phyloP scores from a whole-genome alignment of 2,113 vertebrate genomes.

The Setophaga kirtlandii region DNA sequence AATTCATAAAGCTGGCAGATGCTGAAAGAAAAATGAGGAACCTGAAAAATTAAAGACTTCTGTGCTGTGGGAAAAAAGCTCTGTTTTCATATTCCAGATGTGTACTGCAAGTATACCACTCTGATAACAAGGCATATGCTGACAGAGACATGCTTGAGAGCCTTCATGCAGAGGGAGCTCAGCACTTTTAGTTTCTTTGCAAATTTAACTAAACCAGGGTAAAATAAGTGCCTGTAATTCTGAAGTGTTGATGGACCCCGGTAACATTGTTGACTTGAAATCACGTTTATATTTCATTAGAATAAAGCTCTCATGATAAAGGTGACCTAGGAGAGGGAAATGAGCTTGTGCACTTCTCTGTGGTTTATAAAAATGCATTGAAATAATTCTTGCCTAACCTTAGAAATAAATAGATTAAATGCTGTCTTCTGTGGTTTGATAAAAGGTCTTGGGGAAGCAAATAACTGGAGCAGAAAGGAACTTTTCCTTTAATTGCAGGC shows the following conservation, averaged over 20 bases:
- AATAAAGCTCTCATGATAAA: not conserved
- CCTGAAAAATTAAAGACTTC: not conserved
- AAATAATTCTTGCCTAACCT: not conserved
- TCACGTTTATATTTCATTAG: slow-evolving; percentile 11
- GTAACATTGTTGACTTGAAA: not conserved
- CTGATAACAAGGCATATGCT: not conserved
- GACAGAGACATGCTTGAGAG: not conserved
- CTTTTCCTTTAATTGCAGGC: not conserved
- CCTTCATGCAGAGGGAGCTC: not conserved
- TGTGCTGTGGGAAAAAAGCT: not conserved
- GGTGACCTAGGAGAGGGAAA: not conserved
- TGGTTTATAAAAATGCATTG: not conserved
- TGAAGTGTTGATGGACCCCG: not conserved
- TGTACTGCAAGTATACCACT: not conserved
- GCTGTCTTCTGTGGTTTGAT: not conserved
- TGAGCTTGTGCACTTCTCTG: not conserved
- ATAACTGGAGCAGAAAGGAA: not conserved
- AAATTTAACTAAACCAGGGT: not conserved
- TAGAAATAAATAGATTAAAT: slow-evolving; percentile 27
- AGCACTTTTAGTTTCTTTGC: not conserved
- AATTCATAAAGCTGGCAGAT: not conserved
- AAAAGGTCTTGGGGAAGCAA: not conserved
- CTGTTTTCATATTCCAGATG: not conserved
- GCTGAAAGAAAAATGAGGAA: not conserved
- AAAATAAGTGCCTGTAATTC: not conserved